Evolutionary conservation across 30 jellyfish, hydroid and myxozoan species (phyloP).

Genomic region (Sanderia malayensis): DNA sequence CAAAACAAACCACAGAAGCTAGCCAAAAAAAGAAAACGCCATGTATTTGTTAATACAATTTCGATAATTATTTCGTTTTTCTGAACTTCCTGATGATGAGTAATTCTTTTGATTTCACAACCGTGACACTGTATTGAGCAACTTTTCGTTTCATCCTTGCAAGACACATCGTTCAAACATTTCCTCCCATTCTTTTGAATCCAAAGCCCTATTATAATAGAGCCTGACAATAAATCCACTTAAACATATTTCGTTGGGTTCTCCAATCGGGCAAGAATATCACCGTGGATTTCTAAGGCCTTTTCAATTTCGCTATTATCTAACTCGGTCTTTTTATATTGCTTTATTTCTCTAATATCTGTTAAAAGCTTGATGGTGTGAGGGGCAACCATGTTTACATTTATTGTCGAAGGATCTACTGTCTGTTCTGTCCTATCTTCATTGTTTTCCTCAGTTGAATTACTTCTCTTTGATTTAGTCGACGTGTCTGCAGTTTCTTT

Average conservation of each 20-base stretch:
- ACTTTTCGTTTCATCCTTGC: too few relatives aligned
- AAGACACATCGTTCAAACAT: too few relatives aligned
- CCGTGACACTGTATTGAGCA: too few relatives aligned
- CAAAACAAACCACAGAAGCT: too few relatives aligned
- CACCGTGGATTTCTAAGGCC: constrained; percentile 83
- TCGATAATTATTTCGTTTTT: too few relatives aligned
- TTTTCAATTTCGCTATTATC: constrained; percentile 77
- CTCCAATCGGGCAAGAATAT: constrained; percentile 88
- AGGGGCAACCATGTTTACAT: constrained; percentile 78
- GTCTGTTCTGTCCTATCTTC: constrained; percentile 20
- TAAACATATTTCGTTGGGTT: constrained; percentile 64
- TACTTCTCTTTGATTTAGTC: constrained; percentile 8
- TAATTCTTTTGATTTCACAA: not conserved
- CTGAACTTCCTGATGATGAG: too few relatives aligned
- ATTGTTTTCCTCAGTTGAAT: constrained; percentile 14
- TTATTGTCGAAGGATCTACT: constrained; percentile 54
- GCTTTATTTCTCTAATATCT: constrained; percentile 83
- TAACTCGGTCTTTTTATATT: constrained; percentile 65
- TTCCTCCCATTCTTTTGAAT: too few relatives aligned
- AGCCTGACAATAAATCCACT: too few relatives aligned
- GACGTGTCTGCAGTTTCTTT: constrained; percentile 16
- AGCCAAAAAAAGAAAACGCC: too few relatives aligned
- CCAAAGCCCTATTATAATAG: too few relatives aligned
- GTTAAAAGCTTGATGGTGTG: constrained; percentile 84
- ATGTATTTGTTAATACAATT: too few relatives aligned